Evolutionary conservation across 2,797 vertebrate genomes (phyloP).

Genomic region (Myripristis murdjan): DNA sequence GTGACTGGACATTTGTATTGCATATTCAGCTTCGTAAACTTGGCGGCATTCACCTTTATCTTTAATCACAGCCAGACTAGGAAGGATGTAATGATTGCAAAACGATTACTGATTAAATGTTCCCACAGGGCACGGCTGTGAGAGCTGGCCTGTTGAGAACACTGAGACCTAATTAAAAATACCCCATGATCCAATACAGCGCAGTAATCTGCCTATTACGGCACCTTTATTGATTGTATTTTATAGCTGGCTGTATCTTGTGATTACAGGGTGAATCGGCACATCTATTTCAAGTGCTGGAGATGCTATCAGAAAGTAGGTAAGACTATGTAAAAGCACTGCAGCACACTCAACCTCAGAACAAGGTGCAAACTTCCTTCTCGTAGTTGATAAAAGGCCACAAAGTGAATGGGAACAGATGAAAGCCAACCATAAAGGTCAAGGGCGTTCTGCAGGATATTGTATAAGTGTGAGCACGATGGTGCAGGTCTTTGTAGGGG

Average conservation of each 20-base stretch:
- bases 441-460: neutral
- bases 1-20: too few species aligned
- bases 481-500: neutral
- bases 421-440: neutral
- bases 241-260: conserved; percentile 38
- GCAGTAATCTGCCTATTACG: neutral
- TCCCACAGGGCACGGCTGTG: conserved; percentile 15
- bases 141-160: conserved; percentile 20
- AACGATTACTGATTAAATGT: conserved; percentile 62
- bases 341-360: neutral
- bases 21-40: neutral
- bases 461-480: conserved; percentile 13
- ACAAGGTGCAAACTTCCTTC: conserved; percentile 11
- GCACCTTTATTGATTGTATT: conserved; percentile 25
- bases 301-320: conserved; percentile 3
- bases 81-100: conserved; percentile 39
- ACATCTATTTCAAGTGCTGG: conserved; percentile 1
- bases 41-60: conserved; percentile 20
- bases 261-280: conserved; percentile 5
- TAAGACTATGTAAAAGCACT: conserved; percentile 14
- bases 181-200: neutral
- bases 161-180: conserved; percentile 27
- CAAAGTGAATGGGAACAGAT: neutral
- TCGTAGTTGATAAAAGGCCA: conserved; percentile 17
- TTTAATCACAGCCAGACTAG: conserved; percentile 10